Conservation (phyloP, 2,797 vertebrate species). For the Chaetophractus vellerosus region DNA sequence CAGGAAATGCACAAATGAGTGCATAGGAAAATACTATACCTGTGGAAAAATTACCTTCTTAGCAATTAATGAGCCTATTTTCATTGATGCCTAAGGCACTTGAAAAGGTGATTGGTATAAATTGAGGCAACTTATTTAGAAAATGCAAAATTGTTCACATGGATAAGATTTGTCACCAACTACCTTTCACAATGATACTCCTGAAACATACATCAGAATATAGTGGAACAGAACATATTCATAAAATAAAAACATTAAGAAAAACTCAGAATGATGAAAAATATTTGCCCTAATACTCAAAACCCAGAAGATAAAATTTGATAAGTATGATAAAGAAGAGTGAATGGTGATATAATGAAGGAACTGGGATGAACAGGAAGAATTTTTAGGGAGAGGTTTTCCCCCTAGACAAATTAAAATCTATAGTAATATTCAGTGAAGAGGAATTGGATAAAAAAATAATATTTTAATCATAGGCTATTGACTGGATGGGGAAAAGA, state of each 20-base stretch:
- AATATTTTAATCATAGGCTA: neutral
- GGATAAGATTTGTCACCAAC: slow-evolving; percentile 59
- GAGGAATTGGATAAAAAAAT: neutral
- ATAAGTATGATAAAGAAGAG: neutral
- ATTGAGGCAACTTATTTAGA: slow-evolving; percentile 82
- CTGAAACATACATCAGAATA: slow-evolving; percentile 26
- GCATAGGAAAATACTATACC: slow-evolving; percentile 56
- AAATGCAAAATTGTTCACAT: slow-evolving; percentile 73
- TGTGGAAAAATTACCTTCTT: slow-evolving; percentile 77
- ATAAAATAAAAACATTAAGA: neutral
- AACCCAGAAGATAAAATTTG: neutral
- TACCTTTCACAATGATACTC: slow-evolving; percentile 6
- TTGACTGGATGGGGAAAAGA: neutral
- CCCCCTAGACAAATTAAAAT: neutral
- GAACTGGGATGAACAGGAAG: neutral
- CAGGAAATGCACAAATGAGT: slow-evolving; percentile 61
- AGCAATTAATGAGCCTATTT: slow-evolving; percentile 78
- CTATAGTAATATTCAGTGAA: neutral
- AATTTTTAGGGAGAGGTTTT: neutral
- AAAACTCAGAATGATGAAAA: neutral
- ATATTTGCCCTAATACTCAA: slow-evolving; percentile 30
- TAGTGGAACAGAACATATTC: neutral
- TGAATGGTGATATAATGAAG: neutral
- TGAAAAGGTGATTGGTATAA: slow-evolving; percentile 61
- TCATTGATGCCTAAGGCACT: slow-evolving; percentile 60